phyloP scores from a whole-genome alignment of 2,888 invertebrate genomes.

The Chaitophorus viminalis region DNA sequence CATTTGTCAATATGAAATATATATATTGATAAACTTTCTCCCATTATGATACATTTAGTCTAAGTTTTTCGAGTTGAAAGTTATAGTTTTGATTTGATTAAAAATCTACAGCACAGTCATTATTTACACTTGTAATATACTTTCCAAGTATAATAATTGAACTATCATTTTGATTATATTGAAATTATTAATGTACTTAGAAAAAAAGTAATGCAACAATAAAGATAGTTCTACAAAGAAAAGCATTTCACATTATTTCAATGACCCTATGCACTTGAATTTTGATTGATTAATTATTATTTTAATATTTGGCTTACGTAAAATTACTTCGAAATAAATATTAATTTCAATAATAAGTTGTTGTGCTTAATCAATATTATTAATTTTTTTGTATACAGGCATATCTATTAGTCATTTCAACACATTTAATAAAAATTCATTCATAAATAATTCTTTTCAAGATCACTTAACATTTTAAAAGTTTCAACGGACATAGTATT shows the following conservation, averaged over 20 bases:
- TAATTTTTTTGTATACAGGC: too few relatives aligned
- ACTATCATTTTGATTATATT: not conserved
- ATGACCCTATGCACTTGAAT: not conserved
- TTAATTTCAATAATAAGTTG: too few relatives aligned
- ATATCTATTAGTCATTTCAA: too few relatives aligned
- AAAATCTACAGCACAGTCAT: not conserved
- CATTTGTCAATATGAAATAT: slow-evolving; percentile 9
- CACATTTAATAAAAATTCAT: too few relatives aligned
- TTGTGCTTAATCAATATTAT: too few relatives aligned
- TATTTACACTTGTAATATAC: not conserved
- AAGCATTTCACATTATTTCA: not conserved
- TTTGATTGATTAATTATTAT: too few relatives aligned
- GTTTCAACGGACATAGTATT: too few relatives aligned
- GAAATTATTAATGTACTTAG: not conserved
- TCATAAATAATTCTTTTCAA: too few relatives aligned
- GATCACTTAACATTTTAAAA: too few relatives aligned
- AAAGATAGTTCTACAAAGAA: not conserved
- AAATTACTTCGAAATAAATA: too few relatives aligned
- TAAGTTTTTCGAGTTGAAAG: not conserved
- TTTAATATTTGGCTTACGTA: too few relatives aligned
- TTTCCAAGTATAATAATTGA: not conserved
- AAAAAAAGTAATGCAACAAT: not conserved
- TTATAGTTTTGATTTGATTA: not conserved
- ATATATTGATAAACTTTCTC: slow-evolving; percentile 6
- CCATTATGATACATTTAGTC: not conserved